Conservation (phyloP, 1,140 invertebrate species). For the Drosophila melanica region DNA sequence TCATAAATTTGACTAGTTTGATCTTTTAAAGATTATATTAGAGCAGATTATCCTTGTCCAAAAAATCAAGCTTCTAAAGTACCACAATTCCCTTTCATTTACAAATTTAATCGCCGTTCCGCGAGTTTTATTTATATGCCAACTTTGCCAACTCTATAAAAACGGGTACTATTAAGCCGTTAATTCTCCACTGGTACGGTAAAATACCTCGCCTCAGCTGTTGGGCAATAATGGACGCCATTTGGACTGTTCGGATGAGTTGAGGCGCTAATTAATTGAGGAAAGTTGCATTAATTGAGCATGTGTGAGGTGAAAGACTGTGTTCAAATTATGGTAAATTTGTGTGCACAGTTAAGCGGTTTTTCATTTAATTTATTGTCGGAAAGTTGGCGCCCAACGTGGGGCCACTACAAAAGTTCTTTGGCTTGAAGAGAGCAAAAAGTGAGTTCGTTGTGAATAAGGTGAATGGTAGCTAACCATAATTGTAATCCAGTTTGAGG, state of each 20-base stretch:
- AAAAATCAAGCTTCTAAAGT: too few species aligned
- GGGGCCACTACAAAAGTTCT: neutral
- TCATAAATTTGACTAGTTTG: too few species aligned
- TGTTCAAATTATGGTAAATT: conserved; percentile 39
- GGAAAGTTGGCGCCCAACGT: conserved; percentile 5
- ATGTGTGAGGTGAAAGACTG: conserved; percentile 17
- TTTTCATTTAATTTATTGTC: conserved; percentile 27
- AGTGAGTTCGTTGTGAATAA: conserved; percentile 7
- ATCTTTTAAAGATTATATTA: too few species aligned
- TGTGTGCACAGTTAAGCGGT: conserved; percentile 27
- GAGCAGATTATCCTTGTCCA: too few species aligned
- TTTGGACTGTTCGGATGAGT: neutral
- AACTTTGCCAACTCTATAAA: conserved; percentile 7
- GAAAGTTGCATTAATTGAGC: conserved; percentile 20
- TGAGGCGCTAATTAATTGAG: conserved; percentile 34
- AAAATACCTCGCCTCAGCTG: neutral
- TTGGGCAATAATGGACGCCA: neutral
- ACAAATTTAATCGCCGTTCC: neutral
- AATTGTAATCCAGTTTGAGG: conserved; percentile 84
- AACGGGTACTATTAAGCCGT: neutral
- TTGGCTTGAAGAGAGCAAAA: neutral
- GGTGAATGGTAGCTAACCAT: conserved; percentile 68
- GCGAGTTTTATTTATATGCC: neutral
- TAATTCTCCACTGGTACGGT: neutral
- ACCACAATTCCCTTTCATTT: neutral